Base-by-base conservation (phyloP, 2,888 invertebrate genomes). In the Stomorhina lunata region DNA sequence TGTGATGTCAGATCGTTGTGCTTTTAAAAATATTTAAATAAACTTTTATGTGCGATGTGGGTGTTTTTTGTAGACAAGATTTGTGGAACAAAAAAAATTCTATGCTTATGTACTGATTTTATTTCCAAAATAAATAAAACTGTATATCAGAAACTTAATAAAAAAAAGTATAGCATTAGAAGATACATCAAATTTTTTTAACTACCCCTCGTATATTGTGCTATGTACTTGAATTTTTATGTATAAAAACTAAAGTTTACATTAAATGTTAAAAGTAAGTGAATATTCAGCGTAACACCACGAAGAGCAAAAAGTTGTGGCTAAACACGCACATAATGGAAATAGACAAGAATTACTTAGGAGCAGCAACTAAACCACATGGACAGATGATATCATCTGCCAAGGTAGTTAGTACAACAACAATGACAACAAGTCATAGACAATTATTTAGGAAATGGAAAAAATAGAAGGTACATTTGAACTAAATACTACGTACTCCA, bases 371-470 rank as follows among this genome's bases (percentile, higher is more conserved):
- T 43, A 68, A 50, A 7, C 55, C 48, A 71, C 50, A 65, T 15
- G 15, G 40, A 59, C 53, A 88, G 86, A 88, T 88, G 88, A 88
- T 88, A 88, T 88, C 88, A 88, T 88, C 86, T 86, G 81, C 40
- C 79, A 75, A 83, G 85, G 79, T 81, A 77, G 59, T 34, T 59
- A 17, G 48, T 61, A 22, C 68, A 48, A 65, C 12, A 61, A 6
- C 25, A 40, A 29, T 50, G 40, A 29, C 71, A 48, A 71, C 40
- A 65, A 17, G 7, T 69, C 37, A 40, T 27, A 50, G 27, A 61
- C 61, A 12, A 50, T 50, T 50, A 50, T 27, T 59, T 48, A n/a
- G 6, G 12, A 61, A 10, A 17, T 65, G 12, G 9, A 27, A n/a
- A n/a, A 15, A 37, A 40, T 10, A 15, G n/a, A n/a, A 29, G 20